Evolutionary conservation across 2,113 vertebrate species (phyloP), one percentile per base, ranked within the genome.

Genomic region (Phrynosoma blainvillii): DNA sequence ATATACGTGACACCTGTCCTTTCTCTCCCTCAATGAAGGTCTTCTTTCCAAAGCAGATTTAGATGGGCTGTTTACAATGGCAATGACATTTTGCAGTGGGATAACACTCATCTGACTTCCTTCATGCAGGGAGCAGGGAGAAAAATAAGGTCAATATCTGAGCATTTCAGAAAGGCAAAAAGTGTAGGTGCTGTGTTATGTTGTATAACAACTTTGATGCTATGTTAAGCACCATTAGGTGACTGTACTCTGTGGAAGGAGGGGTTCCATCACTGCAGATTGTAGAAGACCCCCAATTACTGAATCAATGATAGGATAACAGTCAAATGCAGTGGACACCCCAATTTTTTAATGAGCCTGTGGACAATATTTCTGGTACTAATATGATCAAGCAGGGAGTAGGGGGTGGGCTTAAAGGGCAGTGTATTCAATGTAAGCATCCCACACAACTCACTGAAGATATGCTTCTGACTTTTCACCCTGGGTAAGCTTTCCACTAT

Each of bases 391-490:
- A 76, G 81, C n/a, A 27, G 83, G 4, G 16, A 16, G 80, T 87
- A 80, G 18, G 89, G 59, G 5, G 0, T 3, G 47, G 47, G 12
- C 42, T 18, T 81, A 71, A 21, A 75, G 78, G 86, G 81, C 82
- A 81, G 27, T 27, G 56, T 75, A 70, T 91, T 87, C 90, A 52
- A 88, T 70, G 21, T 54, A 42, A 2, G 1, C 16, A 36, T 84
- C 79, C 79, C 79, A 25, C 81, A 16, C 0, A 79, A 56, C 66
- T 79, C 91, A 93, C 84, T 82, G 89, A 88, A 65, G 36, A 80
- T 1, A 56, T 79, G 84, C 81, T 90, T 79, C 91, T 81, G 88
- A 89, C 93, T 93, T 91, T 92, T 94, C 90, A 92, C 84, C 88
- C 88, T 32, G 32, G n/a, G 86, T 91, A 84, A 83, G 59, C 88